Conservation (phyloP, 2,888 invertebrate species). For the Apeira syringaria region DNA sequence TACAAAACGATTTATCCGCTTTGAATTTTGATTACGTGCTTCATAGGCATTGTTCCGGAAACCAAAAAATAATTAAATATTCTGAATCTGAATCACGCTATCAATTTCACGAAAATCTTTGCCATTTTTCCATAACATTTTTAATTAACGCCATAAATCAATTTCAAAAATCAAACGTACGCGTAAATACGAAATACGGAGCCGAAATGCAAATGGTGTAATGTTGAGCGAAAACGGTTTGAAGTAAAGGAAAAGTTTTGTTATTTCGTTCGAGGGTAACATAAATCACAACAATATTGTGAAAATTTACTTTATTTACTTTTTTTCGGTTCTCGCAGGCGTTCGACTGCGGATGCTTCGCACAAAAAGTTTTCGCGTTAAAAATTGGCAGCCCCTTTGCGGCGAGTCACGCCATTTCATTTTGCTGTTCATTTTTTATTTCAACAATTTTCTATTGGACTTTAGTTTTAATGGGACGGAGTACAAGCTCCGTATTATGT, state of each 20-base stretch:
- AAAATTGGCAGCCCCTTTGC: conserved; percentile 56
- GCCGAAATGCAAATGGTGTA: conserved; percentile 41
- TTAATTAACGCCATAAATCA: conserved; percentile 31
- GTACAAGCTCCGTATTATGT: not conserved
- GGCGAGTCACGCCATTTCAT: conserved; percentile 41
- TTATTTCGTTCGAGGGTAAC: conserved; percentile 37
- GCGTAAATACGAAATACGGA: conserved; percentile 20
- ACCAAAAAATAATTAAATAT: conserved; percentile 2
- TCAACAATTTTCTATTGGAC: conserved; percentile 6
- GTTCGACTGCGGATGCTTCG: conserved; percentile 27
- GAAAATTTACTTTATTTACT: conserved; percentile 48
- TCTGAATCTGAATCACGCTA: conserved; percentile 2
- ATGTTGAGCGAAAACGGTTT: conserved; percentile 37
- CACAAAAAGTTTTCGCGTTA: conserved; percentile 51
- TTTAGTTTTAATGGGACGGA: not conserved
- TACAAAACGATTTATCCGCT: no score
- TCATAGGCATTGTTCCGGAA: not conserved
- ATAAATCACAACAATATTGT: conserved; percentile 65
- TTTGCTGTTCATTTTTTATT: conserved; percentile 35
- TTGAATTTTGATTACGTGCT: not conserved
- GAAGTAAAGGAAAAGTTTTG: conserved; percentile 42
- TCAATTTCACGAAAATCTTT: conserved; percentile 10
- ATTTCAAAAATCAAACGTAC: conserved; percentile 18
- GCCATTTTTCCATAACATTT: conserved; percentile 15
- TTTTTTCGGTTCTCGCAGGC: conserved; percentile 23